Conservation (phyloP, 2,113 vertebrate species). For the Tachuris rubrigastra region DNA sequence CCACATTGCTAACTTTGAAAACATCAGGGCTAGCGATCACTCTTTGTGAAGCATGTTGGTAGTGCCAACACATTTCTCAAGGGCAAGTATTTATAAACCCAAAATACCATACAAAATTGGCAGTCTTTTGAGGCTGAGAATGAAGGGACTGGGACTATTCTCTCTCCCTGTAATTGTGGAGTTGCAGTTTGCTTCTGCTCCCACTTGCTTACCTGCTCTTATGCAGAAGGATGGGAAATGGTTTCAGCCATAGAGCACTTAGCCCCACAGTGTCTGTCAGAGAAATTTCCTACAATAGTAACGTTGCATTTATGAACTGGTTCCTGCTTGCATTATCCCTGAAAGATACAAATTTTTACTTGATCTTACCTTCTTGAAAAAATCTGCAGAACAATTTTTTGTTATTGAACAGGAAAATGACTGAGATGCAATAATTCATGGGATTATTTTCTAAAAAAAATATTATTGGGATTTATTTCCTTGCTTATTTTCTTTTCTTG, state of each 20-base stretch:
- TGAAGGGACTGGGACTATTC: background rate
- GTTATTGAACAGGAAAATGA: background rate
- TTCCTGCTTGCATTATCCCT: background rate
- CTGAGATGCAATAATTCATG: background rate
- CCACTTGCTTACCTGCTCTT: background rate
- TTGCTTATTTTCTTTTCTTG: background rate
- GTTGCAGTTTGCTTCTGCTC: background rate
- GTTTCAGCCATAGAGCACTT: background rate
- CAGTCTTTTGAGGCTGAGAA: background rate
- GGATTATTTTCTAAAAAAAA: background rate
- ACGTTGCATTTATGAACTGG: accelerated
- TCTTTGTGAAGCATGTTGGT: background rate
- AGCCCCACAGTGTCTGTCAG: background rate
- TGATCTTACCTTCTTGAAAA: background rate
- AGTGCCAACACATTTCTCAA: background rate
- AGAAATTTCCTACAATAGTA: background rate
- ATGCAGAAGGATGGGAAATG: background rate
- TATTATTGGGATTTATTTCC: background rate
- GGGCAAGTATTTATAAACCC: background rate
- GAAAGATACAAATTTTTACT: background rate
- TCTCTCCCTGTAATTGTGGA: background rate
- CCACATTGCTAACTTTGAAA: background rate
- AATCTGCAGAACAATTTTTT: background rate
- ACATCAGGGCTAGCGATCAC: background rate
- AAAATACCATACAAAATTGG: background rate